phyloP scores from a whole-genome alignment of 2,888 invertebrate genomes.

The Torymus auratus region DNA sequence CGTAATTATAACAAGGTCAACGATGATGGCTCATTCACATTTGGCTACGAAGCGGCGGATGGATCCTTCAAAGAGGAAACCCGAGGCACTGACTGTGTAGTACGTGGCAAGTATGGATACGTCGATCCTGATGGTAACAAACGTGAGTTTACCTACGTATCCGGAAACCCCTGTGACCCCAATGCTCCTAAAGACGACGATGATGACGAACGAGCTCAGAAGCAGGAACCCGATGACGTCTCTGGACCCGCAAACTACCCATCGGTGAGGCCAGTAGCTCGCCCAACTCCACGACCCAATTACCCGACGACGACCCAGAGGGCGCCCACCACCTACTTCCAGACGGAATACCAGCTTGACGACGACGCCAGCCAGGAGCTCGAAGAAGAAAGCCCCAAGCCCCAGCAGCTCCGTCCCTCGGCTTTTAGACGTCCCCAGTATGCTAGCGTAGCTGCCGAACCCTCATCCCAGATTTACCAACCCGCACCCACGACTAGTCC shows the following conservation, averaged over 20 bases:
- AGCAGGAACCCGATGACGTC: slow-evolving; percentile 80
- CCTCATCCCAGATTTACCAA: slow-evolving; percentile 67
- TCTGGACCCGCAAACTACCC: slow-evolving; percentile 82
- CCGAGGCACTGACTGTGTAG: slow-evolving; percentile 90
- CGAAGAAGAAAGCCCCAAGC: slow-evolving; percentile 78
- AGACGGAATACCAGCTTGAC: slow-evolving; percentile 81
- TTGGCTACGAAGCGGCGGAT: slow-evolving; percentile 90
- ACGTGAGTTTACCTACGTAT: slow-evolving; percentile 90
- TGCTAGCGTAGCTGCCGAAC: slow-evolving; percentile 61
- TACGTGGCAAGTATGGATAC: slow-evolving; percentile 91
- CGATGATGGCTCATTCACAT: slow-evolving; percentile 90
- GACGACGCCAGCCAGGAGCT: slow-evolving; percentile 80
- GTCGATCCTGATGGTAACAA: slow-evolving; percentile 92
- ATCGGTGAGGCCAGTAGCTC: slow-evolving; percentile 77
- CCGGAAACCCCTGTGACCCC: slow-evolving; percentile 91
- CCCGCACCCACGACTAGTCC: slow-evolving; percentile 78
- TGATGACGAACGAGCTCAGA: slow-evolving; percentile 77
- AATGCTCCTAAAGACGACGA: slow-evolving; percentile 86
- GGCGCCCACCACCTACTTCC: slow-evolving; percentile 84
- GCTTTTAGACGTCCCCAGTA: slow-evolving; percentile 74
- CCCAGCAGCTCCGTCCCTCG: slow-evolving; percentile 76
- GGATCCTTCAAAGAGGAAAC: slow-evolving; percentile 93
- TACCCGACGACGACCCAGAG: slow-evolving; percentile 76
- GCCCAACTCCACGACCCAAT: slow-evolving; percentile 75
- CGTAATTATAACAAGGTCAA: slow-evolving; percentile 90